These are phyloP conservation scores for Erebia epiphron DNA, from an alignment of 2,888 invertebrate species.

Conservation along the genomic window DNA sequence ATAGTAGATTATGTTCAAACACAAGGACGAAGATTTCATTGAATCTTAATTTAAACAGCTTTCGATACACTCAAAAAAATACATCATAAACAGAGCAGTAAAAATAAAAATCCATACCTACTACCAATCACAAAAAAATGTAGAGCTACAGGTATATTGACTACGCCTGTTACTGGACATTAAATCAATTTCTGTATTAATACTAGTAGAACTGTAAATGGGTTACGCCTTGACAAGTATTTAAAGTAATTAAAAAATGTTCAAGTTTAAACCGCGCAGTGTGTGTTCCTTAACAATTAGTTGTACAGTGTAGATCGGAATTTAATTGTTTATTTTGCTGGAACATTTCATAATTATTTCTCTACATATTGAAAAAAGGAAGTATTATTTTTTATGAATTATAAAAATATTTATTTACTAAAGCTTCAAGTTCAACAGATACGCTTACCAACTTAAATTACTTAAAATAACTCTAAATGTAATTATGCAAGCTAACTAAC, in stretches of 20 bases:
- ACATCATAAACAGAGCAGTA: too few relatives aligned
- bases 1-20: too few relatives aligned
- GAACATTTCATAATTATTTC: background rate
- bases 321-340: conserved; percentile 2
- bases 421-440: too few relatives aligned
- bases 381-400: too few relatives aligned
- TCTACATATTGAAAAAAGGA: background rate
- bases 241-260: conserved; percentile 20
- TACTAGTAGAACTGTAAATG: conserved; percentile 14
- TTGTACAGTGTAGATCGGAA: conserved; percentile 2
- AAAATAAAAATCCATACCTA: too few relatives aligned
- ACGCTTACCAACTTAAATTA: too few relatives aligned
- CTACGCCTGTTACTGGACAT: conserved; percentile 6
- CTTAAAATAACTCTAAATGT: too few relatives aligned
- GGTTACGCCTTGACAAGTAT: conserved; percentile 20
- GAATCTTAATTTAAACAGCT: too few relatives aligned
- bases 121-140: background rate
- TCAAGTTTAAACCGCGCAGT: conserved; percentile 10
- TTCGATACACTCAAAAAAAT: too few relatives aligned
- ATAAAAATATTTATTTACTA: too few relatives aligned
- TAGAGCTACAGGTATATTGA: background rate
- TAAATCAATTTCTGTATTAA: conserved; percentile 10
- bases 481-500: too few relatives aligned
- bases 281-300: conserved; percentile 6
- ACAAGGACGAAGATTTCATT: too few relatives aligned